These are phyloP conservation scores for Coluber constrictor DNA, from an alignment of 2,797 vertebrate genomes.

Conservation along the genomic window DNA sequence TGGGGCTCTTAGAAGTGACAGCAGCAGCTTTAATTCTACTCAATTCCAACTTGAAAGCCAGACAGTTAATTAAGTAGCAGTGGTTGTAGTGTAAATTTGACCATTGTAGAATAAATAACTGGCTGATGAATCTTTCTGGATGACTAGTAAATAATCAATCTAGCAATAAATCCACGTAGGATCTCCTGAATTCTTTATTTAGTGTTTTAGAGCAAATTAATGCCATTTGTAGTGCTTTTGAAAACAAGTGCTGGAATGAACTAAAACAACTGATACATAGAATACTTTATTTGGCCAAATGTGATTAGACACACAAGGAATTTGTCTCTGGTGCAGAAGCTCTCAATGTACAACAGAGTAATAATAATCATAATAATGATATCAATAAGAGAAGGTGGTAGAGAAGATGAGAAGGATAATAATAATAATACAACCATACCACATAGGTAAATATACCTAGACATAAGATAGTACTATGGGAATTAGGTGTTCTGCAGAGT, in stretches of 20 bases:
- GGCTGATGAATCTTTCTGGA: constrained; percentile 10
- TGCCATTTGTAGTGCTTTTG: neutral
- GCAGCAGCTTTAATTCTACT: neutral
- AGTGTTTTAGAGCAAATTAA: neutral
- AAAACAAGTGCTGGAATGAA: neutral
- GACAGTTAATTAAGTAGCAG: neutral
- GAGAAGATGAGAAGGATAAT: neutral
- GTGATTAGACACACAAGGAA: neutral
- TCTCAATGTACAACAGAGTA: neutral
- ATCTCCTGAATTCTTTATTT: neutral
- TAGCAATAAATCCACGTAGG: neutral
- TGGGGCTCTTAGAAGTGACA: neutral
- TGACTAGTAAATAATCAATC: constrained; percentile 12
- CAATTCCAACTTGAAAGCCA: neutral
- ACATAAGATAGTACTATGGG: neutral
- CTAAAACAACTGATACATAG: neutral
- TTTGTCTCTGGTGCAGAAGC: neutral
- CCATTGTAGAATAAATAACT: neutral
- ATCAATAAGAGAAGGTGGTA: neutral
- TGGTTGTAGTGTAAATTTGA: constrained; percentile 17
- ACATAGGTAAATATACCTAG: neutral
- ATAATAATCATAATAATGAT: neutral
- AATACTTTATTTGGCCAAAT: neutral
- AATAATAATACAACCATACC: neutral
- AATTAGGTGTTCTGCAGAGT: neutral